Conservation (phyloP, 2,113 vertebrate genomes). For the Sorex araneus region DNA sequence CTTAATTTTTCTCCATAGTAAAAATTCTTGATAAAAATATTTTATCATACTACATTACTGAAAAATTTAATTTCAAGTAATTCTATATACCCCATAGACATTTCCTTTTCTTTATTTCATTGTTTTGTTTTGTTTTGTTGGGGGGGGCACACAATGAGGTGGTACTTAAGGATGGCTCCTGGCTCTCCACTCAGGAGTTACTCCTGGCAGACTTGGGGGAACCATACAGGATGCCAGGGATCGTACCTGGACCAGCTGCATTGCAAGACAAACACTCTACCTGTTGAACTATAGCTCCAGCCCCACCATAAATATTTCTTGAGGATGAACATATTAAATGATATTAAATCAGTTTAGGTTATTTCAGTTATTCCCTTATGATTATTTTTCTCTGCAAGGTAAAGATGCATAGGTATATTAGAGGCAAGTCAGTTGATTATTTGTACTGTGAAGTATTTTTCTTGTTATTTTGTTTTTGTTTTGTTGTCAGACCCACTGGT, state of each 20-base stretch:
- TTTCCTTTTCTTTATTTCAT: not conserved
- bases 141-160: too few species aligned
- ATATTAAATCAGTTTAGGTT: not conserved
- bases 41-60: not conserved
- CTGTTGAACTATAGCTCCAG: too few species aligned
- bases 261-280: too few species aligned
- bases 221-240: too few species aligned
- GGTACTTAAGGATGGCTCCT: too few species aligned
- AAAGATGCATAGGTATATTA: not conserved
- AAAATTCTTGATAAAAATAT: not conserved
- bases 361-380: not conserved
- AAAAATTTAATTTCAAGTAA: conserved; percentile 6
- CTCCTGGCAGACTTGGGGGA: too few species aligned
- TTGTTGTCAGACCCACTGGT: too few species aligned
- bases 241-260: too few species aligned
- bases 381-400: not conserved
- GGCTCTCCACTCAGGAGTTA: too few species aligned
- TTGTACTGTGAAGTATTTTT: not conserved
- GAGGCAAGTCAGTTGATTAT: not conserved
- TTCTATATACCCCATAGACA: not conserved
- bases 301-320: not conserved
- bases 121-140: too few species aligned
- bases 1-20: conserved; percentile 20
- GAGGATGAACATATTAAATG: conserved; percentile 7
- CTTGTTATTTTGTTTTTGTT: too few species aligned